Conservation (phyloP, 2,797 vertebrate species). For the Arnoldichthys spilopterus region DNA sequence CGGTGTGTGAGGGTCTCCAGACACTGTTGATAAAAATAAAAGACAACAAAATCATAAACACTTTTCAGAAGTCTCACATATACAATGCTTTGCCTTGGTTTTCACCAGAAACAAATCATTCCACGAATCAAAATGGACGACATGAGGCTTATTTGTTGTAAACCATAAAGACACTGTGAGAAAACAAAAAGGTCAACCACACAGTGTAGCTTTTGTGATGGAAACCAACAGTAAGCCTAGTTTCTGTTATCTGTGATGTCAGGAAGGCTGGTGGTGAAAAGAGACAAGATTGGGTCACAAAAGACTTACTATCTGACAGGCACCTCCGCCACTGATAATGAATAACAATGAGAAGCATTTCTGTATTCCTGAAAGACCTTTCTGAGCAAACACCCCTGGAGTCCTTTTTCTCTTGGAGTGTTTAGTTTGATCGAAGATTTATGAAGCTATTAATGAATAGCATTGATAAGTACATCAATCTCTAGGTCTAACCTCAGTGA, state of each 20-base stretch:
- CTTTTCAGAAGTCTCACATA: constrained; percentile 21
- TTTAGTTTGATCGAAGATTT: not conserved
- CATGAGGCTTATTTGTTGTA: not conserved
- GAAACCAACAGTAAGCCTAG: constrained; percentile 4
- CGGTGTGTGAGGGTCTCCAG: constrained; percentile 83
- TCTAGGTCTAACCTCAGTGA: not conserved
- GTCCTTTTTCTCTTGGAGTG: not conserved
- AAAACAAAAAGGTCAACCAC: constrained; percentile 19
- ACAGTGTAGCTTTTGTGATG: constrained; percentile 11
- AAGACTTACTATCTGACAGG: not conserved
- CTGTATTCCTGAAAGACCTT: not conserved
- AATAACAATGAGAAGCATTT: not conserved
- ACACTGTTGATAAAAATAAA: constrained; percentile 64
- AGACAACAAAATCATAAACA: not conserved
- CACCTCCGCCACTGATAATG: constrained; percentile 8
- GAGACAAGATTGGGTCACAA: not conserved
- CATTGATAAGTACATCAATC: not conserved
- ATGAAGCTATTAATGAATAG: not conserved
- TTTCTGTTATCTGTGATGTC: constrained; percentile 20
- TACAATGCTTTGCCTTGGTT: not conserved
- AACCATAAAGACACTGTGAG: constrained; percentile 12
- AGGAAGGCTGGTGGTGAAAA: constrained; percentile 5
- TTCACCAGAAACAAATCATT: constrained; percentile 27
- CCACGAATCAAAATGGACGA: not conserved
- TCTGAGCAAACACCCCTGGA: not conserved